Evolutionary conservation across 2,797 vertebrate genomes (phyloP).

Genomic region (Odontamblyopus rebecca): DNA sequence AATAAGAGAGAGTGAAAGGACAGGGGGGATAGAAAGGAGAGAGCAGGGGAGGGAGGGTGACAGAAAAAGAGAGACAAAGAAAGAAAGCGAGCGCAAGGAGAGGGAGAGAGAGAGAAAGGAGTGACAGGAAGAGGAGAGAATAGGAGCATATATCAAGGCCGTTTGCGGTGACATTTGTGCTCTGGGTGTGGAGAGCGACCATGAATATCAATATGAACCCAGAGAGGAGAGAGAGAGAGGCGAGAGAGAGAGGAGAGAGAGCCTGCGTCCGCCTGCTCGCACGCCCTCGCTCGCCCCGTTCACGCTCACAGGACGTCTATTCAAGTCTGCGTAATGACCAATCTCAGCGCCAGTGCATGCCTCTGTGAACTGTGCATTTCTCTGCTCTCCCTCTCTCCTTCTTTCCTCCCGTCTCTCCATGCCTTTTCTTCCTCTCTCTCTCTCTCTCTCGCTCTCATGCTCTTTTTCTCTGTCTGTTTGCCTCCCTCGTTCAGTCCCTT

Average conservation of each 20-base stretch:
- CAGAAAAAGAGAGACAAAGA: too few relatives aligned
- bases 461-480: too few relatives aligned
- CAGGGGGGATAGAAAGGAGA: too few relatives aligned
- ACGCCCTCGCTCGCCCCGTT: conserved; percentile 62
- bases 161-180: conserved; percentile 72
- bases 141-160: conserved; percentile 72
- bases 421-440: not conserved
- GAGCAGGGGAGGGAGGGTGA: too few relatives aligned
- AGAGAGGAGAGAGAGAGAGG: conserved; percentile 63
- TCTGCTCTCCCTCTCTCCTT: not conserved
- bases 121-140: conserved; percentile 74
- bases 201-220: conserved; percentile 79
- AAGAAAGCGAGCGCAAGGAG: too few relatives aligned
- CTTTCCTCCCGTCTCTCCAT: not conserved
- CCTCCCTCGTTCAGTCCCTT: too few relatives aligned
- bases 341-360: conserved; percentile 59
- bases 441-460: not conserved
- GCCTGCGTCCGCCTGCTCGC: conserved; percentile 34
- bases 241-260: conserved; percentile 65
- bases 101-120: conserved; percentile 62
- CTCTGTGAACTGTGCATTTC: conserved; percentile 58
- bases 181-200: conserved; percentile 69
- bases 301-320: conserved; percentile 73
- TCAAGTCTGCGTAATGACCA: conserved; percentile 74
- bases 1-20: too few relatives aligned